Evolutionary conservation across 2,797 vertebrate genomes (phyloP).

Genomic region (Catostomus latipinnis): DNA sequence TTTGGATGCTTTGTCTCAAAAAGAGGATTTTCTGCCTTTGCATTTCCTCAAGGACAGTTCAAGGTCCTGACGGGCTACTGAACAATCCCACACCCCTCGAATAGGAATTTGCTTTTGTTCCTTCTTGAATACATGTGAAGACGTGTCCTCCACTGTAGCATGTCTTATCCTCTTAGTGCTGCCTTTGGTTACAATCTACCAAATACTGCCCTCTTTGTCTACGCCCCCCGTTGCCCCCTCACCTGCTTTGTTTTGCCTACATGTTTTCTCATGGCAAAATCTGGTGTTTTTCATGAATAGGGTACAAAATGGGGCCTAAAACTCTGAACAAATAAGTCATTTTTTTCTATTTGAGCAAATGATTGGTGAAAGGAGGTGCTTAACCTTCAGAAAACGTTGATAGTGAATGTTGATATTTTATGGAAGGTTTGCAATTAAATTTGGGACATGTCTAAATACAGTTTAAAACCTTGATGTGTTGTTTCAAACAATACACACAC

Average conservation of each 20-base stretch:
- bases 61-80: constrained; percentile 6
- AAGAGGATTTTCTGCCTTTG: constrained; percentile 40
- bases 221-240: neutral
- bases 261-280: constrained; percentile 1
- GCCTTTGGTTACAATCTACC: constrained; percentile 69
- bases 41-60: constrained; percentile 25
- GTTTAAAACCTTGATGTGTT: too few relatives aligned
- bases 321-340: too few relatives aligned
- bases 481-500: too few relatives aligned
- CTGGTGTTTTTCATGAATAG: neutral
- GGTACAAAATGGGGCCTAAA: too few relatives aligned
- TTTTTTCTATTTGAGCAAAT: too few relatives aligned
- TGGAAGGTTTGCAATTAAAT: too few relatives aligned
- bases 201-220: constrained; percentile 56
- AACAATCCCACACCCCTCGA: constrained; percentile 30
- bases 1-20: constrained; percentile 29
- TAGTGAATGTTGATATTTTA: too few relatives aligned
- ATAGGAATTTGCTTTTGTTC: constrained; percentile 40
- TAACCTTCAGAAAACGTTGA: too few relatives aligned
- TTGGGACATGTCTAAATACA: too few relatives aligned
- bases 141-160: constrained; percentile 73
- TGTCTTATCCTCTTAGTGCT: constrained; percentile 79
- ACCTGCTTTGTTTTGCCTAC: constrained; percentile 12
- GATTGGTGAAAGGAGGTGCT: too few relatives aligned
- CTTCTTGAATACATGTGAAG: constrained; percentile 57